phyloP scores from a whole-genome alignment of 2,113 vertebrate species.

The Talpa occidentalis region DNA sequence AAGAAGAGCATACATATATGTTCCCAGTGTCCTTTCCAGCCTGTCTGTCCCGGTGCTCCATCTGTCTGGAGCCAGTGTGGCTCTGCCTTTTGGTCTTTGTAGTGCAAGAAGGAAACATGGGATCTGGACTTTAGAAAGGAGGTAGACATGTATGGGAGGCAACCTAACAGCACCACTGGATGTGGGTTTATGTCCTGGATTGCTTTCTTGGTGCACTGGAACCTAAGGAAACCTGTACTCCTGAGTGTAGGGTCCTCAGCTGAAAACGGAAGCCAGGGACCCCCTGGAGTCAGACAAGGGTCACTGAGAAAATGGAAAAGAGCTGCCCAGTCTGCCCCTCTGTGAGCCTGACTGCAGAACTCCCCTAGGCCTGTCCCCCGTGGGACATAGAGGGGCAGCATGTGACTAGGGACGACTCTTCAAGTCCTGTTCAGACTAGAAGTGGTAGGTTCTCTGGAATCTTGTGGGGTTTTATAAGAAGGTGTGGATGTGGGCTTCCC shows the following conservation, averaged over 20 bases:
- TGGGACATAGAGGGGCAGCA: neutral
- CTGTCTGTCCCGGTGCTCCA: neutral
- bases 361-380: accelerated
- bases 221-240: neutral
- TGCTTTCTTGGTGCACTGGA: neutral
- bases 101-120: too few species aligned
- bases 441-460: neutral
- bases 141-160: too few species aligned
- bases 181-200: too few species aligned
- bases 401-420: too few species aligned
- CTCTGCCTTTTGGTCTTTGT: neutral
- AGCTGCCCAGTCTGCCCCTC: neutral
- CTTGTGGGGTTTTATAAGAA: neutral
- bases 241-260: neutral
- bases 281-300: neutral
- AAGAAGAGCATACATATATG: neutral
- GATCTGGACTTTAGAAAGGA: too few species aligned
- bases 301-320: neutral
- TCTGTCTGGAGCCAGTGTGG: neutral
- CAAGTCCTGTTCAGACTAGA: too few species aligned
- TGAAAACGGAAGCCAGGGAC: neutral
- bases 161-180: too few species aligned
- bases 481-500: neutral
- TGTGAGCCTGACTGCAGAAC: neutral
- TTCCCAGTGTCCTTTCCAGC: neutral